Evolutionary conservation across 2,888 invertebrate genomes (phyloP), one percentile per base, ranked within the genome.

Genomic region (Parapristionchus giblindavisi): DNA sequence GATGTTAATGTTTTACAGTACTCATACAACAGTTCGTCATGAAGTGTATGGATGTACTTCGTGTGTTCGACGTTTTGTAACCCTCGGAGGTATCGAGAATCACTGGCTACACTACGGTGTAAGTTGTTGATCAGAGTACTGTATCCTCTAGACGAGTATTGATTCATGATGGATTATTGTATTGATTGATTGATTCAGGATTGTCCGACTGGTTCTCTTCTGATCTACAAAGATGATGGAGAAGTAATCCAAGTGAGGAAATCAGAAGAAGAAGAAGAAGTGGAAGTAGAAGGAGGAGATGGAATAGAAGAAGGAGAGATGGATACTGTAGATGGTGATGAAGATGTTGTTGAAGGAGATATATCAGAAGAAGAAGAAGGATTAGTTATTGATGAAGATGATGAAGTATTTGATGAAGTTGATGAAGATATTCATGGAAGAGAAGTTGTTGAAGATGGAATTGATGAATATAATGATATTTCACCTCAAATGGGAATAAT

Each of bases 41-140:
- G 70, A 71, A 29, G 48, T 71, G 17, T 71, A 71, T 34, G 40
- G 56, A 3, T 71, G 70, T 56, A 56, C 54, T 3, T 29, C 40
- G 29, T 71, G 70, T 56, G 48, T 56, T 40, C 54, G 70, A 8
- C 27, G 48, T 40, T 71, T 71, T 56, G 48, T 71, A 5, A 71
- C 70, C 17, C 56, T 71, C 38, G 70, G 70, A 56, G 70, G 70
- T 5, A 43, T 71, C 6, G 70, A 71, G 70, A 71, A 71, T 29
- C 70, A 71, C 56, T 71, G 70, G 70, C 56, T 71, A 29, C 48
- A 71, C 70, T 71, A 71, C 27, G 48, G 40, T 11, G 70, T 71
- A 0, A 56, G 70, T 38, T 11, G 14, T 51, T 38, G n/a, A n/a
- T n/a, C n/a, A n/a, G n/a, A n/a, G n/a, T n/a, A n/a, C n/a, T n/a